A percentile compares a stretch with the other conserved stretches of the same genome.
Conservation (phyloP, 2,797 vertebrate species). For the Miichthys miiuy region DNA sequence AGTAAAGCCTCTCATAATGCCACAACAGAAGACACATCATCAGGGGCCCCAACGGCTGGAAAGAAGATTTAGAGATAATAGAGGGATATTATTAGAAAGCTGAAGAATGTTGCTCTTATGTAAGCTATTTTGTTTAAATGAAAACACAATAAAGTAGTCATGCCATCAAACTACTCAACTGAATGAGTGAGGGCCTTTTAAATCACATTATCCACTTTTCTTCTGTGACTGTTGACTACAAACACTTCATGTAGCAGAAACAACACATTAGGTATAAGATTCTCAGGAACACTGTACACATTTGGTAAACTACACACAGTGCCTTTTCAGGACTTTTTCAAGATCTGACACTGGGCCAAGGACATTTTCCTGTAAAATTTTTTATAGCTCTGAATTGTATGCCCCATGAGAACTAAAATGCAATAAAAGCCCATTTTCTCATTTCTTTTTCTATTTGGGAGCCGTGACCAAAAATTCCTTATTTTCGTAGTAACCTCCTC, state of each 20-base stretch:
- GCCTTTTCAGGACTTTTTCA: not conserved
- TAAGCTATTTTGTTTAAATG: slow-evolving; percentile 55
- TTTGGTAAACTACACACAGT: not conserved
- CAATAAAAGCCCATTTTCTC: slow-evolving; percentile 21
- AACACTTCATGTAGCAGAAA: not conserved
- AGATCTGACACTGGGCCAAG: not conserved
- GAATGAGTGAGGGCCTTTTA: not conserved
- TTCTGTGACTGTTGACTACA: slow-evolving; percentile 4
- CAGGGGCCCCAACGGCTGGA: slow-evolving; percentile 47
- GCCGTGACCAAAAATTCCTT: not conserved
- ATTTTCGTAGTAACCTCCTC: slow-evolving; percentile 39
- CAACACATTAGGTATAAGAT: not conserved
- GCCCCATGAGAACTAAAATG: slow-evolving; percentile 15
- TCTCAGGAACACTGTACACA: not conserved
- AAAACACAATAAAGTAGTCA: slow-evolving; percentile 45
- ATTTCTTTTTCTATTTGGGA: slow-evolving; percentile 12
- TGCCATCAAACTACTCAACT: slow-evolving; percentile 20
- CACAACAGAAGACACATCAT: slow-evolving; percentile 53
- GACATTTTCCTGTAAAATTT: slow-evolving; percentile 4
- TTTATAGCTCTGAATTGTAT: slow-evolving; percentile 27
- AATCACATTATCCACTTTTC: slow-evolving; percentile 7
- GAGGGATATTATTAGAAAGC: slow-evolving; percentile 70
- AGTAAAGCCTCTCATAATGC: slow-evolving; percentile 44
- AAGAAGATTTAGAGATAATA: slow-evolving; percentile 71
- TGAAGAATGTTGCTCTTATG: slow-evolving; percentile 61